phyloP scores from a whole-genome alignment of 1,140 invertebrate species.

The Schlechtendalia chinensis region DNA sequence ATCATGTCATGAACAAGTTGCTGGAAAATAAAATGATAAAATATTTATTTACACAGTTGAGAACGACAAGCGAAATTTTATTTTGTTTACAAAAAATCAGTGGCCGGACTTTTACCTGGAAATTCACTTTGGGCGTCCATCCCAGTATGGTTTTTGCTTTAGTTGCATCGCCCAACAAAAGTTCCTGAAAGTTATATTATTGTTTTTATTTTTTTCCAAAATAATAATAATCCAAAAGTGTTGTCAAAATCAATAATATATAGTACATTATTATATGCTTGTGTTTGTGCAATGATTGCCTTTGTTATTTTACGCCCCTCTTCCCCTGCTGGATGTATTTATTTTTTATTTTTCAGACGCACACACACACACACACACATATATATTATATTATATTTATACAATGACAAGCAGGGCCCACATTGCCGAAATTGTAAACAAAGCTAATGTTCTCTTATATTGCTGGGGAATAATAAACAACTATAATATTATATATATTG shows the following conservation, averaged over 20 bases:
- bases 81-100: not conserved
- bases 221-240: constrained; percentile 16
- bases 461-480: constrained; percentile 41
- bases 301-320: constrained; percentile 49
- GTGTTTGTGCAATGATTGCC: constrained; percentile 32
- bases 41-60: not conserved
- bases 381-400: constrained; percentile 15
- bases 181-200: constrained; percentile 59
- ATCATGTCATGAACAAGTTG: constrained; percentile 95
- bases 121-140: constrained; percentile 84
- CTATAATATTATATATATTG: constrained; percentile 18
- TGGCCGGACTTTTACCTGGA: constrained; percentile 62
- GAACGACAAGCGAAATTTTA: not conserved
- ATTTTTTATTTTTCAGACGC: not conserved
- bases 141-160: constrained; percentile 84
- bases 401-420: constrained; percentile 38
- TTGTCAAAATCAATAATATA: constrained; percentile 33
- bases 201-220: not conserved
- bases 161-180: constrained; percentile 83
- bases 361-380: no score
- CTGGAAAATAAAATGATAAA: constrained; percentile 58
- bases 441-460: constrained; percentile 49
- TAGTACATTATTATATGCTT: constrained; percentile 16
- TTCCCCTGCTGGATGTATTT: constrained; percentile 42
- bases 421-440: constrained; percentile 46